A percentile compares a stretch with the other conserved stretches of the same genome.
Conservation (phyloP, 2,888 invertebrate genomes). For the Acanthacorydalis orientalis region DNA sequence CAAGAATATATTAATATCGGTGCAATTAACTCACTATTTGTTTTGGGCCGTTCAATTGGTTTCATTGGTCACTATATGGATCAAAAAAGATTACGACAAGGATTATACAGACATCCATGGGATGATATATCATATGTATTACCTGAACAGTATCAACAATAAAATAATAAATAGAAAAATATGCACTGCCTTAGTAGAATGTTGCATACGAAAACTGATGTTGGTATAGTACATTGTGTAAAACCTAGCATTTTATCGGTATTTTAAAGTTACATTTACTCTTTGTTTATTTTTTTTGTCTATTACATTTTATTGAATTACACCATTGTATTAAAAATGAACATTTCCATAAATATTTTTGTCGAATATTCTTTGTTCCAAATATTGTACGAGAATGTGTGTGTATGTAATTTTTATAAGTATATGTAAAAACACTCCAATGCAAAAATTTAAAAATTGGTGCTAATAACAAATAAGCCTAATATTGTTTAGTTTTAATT, state of each 20-base stretch:
- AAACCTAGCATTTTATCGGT: background rate
- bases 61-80: constrained; percentile 98
- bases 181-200: background rate
- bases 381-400: no score
- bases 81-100: constrained; percentile 96
- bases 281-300: background rate
- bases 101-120: constrained; percentile 98
- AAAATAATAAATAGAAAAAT: background rate
- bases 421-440: no score
- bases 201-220: background rate
- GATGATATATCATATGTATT: constrained; percentile 90
- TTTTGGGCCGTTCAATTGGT: constrained; percentile 93
- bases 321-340: no score
- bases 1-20: constrained; percentile 96
- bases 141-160: constrained; percentile 44
- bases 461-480: no score
- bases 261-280: background rate
- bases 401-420: no score
- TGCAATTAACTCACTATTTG: constrained; percentile 94
- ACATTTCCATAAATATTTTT: no score
- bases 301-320: no score
- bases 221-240: no score
- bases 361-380: no score
- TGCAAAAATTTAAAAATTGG: no score
- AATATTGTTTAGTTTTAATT: no score